Conservation (phyloP, 1,140 invertebrate genomes). For the Trichonephila inaurata region DNA sequence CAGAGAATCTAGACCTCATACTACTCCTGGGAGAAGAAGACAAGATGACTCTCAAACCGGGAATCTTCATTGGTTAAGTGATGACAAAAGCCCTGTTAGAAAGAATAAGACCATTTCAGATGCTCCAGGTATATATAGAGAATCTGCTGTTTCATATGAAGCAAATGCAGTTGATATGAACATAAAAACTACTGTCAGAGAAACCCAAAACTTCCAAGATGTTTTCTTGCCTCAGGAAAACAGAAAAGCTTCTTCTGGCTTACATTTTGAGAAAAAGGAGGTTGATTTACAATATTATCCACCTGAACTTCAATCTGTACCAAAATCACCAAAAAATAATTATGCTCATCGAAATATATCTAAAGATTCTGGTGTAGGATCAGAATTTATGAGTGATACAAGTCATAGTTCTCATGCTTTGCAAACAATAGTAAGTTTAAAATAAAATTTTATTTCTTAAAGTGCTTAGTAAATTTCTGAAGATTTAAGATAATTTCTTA, state of each 20-base stretch:
- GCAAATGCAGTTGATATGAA: background rate
- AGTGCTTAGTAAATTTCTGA: no score
- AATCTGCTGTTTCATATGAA: background rate
- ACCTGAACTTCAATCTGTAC: no score
- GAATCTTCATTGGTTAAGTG: background rate
- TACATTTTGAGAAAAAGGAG: background rate
- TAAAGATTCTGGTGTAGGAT: background rate
- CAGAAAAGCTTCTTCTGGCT: background rate
- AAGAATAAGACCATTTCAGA: background rate
- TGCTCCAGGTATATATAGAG: background rate
- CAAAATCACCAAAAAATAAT: background rate
- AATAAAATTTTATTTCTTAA: no score
- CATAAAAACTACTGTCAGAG: background rate
- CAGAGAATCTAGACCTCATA: background rate
- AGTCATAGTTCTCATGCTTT: background rate
- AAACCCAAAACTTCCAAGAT: background rate
- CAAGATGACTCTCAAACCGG: background rate
- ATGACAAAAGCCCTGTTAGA: background rate
- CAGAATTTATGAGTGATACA: background rate
- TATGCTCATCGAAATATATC: background rate
- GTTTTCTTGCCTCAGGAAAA: background rate
- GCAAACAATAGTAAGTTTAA: slow-evolving; percentile 15
- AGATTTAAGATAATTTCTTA: no score
- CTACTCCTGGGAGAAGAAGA: background rate
- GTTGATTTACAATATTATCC: background rate